Percentiles rank a stretch among this genome's conserved stretches.
Evolutionary conservation across 1,140 invertebrate species (phyloP).

Genomic region (Temnothorax curvispinosus): DNA sequence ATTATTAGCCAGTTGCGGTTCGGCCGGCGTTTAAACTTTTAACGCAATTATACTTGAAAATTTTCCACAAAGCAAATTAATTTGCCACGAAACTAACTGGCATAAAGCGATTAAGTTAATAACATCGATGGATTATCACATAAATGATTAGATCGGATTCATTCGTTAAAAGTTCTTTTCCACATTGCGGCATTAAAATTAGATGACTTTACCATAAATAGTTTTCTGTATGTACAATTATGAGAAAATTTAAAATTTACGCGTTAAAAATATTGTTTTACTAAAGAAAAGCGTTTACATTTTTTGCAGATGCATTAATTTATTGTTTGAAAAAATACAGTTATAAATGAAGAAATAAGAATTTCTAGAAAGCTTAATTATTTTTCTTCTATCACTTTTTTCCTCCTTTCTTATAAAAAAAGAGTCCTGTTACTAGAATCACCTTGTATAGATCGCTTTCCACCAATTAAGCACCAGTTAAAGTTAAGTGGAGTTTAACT

Average conservation of each 20-base stretch:
- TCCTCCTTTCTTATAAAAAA: not conserved
- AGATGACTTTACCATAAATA: not conserved
- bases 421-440: not conserved
- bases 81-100: conserved; percentile 38
- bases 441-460: not conserved
- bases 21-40: conserved; percentile 42
- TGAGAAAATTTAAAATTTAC: not conserved
- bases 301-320: not conserved
- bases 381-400: not conserved
- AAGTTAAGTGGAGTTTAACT: conserved; percentile 22
- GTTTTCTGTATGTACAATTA: not conserved
- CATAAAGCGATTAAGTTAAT: conserved; percentile 43
- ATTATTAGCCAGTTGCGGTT: conserved; percentile 42
- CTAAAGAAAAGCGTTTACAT: not conserved
- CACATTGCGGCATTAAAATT: not conserved
- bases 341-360: not conserved
- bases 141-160: conserved; percentile 14
- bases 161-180: not conserved
- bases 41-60: conserved; percentile 48
- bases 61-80: conserved; percentile 52
- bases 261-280: not conserved
- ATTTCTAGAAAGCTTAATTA: not conserved
- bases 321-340: not conserved
- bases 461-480: not conserved
- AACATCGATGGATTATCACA: conserved; percentile 32